These are phyloP conservation scores for Drosophila nr. medialis DNA, from an alignment of 2,888 invertebrate species.

Conservation along the genomic window DNA sequence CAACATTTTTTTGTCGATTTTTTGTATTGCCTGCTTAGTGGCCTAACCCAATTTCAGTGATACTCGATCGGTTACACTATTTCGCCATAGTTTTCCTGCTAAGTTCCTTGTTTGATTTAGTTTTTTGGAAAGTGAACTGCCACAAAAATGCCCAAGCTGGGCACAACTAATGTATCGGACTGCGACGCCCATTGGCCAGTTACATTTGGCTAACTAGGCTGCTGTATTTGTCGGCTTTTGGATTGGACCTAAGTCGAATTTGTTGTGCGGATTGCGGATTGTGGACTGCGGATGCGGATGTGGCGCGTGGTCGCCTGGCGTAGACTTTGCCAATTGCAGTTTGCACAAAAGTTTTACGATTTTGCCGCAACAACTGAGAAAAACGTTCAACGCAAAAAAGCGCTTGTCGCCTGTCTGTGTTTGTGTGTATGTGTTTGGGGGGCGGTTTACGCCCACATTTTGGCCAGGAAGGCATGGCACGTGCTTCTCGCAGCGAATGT, in stretches of 20 bases:
- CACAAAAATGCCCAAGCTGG: constrained; percentile 1
- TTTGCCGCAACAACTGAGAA: constrained; percentile 50
- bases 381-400: constrained; percentile 16
- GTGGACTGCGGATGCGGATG: constrained; percentile 30
- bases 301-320: constrained; percentile 48
- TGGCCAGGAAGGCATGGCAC: constrained; percentile 43
- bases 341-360: constrained; percentile 61
- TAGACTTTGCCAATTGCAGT: constrained; percentile 57
- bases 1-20: neutral
- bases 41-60: neutral
- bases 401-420: constrained; percentile 5
- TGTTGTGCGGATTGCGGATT: constrained; percentile 19
- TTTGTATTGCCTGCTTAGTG: neutral
- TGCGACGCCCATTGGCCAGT: constrained; percentile 50
- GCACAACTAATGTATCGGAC: constrained; percentile 2
- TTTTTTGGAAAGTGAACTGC: constrained; percentile 4
- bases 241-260: constrained; percentile 19
- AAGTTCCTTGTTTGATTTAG: neutral
- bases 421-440: constrained; percentile 4
- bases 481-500: constrained; percentile 70
- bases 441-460: constrained; percentile 37
- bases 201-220: constrained; percentile 55
- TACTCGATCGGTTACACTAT: neutral
- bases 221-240: constrained; percentile 40
- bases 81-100: neutral